Conservation (phyloP, 1,140 invertebrate genomes). For the Vanessa tameamea region DNA sequence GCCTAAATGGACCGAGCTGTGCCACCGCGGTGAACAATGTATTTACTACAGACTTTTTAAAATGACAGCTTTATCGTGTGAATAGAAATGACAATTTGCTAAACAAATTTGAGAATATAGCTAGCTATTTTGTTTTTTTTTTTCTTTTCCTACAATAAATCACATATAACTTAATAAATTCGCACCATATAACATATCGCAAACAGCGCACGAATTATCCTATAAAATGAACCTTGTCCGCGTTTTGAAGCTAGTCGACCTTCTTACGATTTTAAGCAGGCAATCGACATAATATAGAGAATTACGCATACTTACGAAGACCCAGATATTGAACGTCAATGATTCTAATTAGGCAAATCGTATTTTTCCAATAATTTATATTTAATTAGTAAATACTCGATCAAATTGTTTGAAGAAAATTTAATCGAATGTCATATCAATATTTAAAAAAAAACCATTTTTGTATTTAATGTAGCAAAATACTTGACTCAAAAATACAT, state of each 20-base stretch:
- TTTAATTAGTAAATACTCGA: too few species aligned
- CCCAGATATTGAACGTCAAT: neutral
- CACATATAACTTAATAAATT: neutral
- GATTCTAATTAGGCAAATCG: too few species aligned
- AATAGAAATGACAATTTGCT: too few species aligned
- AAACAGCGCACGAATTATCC: constrained; percentile 23
- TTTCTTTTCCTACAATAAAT: neutral
- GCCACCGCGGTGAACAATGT: constrained; percentile 16
- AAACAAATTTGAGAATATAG: too few species aligned
- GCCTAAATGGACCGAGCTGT: constrained; percentile 20
- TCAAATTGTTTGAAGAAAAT: too few species aligned
- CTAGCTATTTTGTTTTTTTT: too few species aligned
- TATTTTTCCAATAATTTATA: too few species aligned
- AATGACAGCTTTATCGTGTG: constrained; percentile 8
- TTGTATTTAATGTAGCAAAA: too few species aligned
- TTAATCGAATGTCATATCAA: too few species aligned
- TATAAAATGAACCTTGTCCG: constrained; percentile 28
- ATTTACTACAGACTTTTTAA: constrained; percentile 19
- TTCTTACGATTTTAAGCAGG: constrained; percentile 8
- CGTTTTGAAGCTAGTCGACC: constrained; percentile 13
- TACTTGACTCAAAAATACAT: too few species aligned
- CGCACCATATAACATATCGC: neutral
- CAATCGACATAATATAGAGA: neutral
- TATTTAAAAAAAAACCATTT: too few species aligned
- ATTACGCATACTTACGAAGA: neutral